Conservation (phyloP, 2,888 invertebrate genomes). For the Bruchidius siliquastri region DNA sequence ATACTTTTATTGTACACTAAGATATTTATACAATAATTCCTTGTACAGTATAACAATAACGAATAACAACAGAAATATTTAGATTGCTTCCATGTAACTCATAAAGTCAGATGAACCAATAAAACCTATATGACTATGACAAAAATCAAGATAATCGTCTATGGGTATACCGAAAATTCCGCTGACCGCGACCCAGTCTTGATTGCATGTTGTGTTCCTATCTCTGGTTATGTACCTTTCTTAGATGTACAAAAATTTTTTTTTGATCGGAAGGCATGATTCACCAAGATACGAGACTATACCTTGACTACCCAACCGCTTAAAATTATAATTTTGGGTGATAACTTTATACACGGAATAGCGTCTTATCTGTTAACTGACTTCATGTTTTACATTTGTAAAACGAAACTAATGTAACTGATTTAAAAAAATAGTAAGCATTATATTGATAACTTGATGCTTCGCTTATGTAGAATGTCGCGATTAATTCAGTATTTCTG, state of each 20-base stretch:
- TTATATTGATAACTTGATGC: neutral
- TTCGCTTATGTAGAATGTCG: neutral
- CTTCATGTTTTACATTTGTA: neutral
- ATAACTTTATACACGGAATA: too few species aligned
- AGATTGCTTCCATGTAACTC: neutral
- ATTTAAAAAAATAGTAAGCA: neutral
- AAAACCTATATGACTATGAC: too few species aligned
- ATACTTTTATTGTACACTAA: neutral
- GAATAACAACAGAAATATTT: neutral
- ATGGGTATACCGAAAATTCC: too few species aligned
- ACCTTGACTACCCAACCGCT: too few species aligned
- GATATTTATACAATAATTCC: neutral
- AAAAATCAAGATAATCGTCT: slow-evolving; percentile 1
- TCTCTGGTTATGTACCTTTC: too few species aligned
- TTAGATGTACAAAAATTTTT: too few species aligned
- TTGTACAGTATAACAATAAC: neutral
- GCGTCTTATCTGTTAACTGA: neutral
- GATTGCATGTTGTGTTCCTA: too few species aligned
- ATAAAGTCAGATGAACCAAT: neutral
- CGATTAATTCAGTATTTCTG: neutral
- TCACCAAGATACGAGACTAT: too few species aligned
- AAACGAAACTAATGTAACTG: neutral
- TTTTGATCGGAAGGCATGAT: too few species aligned
- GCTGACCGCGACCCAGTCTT: too few species aligned
- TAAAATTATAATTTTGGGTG: too few species aligned